Percentiles rank a stretch among this genome's conserved stretches.
Conservation (phyloP, 2,797 vertebrate species). For the Anisognathus igniventris region DNA sequence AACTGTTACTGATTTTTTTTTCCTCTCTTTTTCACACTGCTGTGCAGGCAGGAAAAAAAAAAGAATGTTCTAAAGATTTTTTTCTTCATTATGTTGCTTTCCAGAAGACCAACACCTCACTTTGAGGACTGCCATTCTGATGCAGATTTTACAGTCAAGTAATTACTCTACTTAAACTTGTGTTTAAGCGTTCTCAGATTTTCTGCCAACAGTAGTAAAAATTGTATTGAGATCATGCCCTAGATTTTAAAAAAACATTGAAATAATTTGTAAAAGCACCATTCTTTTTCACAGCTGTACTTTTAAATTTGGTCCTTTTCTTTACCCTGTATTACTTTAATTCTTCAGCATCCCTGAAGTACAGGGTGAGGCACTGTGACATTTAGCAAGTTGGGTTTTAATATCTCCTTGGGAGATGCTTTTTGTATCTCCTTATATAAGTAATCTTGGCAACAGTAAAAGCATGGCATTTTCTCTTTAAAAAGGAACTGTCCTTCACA, state of each 20-base stretch:
- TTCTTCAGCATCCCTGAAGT: neutral
- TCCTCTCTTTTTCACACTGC: neutral
- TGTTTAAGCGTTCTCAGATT: neutral
- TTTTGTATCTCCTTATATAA: constrained; percentile 24
- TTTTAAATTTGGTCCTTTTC: neutral
- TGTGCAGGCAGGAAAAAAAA: neutral
- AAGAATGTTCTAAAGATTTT: neutral
- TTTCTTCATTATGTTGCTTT: neutral
- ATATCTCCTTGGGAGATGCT: neutral
- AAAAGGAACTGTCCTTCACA: neutral
- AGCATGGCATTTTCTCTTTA: neutral
- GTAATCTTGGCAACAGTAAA: constrained; percentile 2
- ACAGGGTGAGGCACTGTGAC: neutral
- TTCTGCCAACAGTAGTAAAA: neutral
- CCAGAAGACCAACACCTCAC: neutral
- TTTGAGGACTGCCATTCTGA: neutral
- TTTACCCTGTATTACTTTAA: neutral
- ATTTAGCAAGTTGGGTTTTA: neutral
- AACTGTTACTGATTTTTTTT: neutral
- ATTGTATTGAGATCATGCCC: neutral
- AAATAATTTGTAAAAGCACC: neutral
- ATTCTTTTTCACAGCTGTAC: neutral
- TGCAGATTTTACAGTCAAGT: neutral
- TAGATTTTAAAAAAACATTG: neutral
- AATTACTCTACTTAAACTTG: neutral